A percentile compares a stretch with the other conserved stretches of the same genome.
phyloP scores from a whole-genome alignment of 2,113 vertebrate genomes.

The Cariama cristata region DNA sequence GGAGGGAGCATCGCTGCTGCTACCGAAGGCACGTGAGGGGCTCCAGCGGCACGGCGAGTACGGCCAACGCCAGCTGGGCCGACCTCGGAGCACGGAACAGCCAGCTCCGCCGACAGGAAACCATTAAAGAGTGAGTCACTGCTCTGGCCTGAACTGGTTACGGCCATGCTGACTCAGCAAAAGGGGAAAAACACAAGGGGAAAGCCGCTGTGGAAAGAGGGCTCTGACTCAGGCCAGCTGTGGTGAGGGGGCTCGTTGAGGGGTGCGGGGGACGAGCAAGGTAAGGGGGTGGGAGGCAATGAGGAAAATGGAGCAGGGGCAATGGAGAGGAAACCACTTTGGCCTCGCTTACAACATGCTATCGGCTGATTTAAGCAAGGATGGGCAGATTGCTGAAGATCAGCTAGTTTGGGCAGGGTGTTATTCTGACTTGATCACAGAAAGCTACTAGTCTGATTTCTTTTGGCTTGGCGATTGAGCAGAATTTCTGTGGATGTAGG shows the following conservation, averaged over 20 bases:
- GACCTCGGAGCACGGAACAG: not conserved
- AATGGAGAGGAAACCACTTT: not conserved
- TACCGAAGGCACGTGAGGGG: not conserved
- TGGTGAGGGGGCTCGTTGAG: rapidly evolving
- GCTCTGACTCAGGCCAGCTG: constrained; percentile 41
- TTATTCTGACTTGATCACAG: not conserved
- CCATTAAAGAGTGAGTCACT: constrained; percentile 67
- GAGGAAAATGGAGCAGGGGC: not conserved
- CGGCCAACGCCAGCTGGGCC: not conserved
- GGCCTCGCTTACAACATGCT: rapidly evolving
- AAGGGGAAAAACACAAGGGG: not conserved
- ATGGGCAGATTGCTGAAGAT: not conserved
- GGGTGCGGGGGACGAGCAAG: not conserved
- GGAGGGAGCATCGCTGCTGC: not conserved
- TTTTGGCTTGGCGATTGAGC: not conserved
- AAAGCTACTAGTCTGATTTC: not conserved
- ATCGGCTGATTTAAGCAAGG: not conserved
- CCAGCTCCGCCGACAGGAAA: constrained; percentile 18
- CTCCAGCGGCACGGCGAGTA: not conserved
- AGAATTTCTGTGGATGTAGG: not conserved
- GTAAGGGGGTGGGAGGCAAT: not conserved
- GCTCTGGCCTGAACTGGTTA: constrained; percentile 59
- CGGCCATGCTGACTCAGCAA: constrained; percentile 66
- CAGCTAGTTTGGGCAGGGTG: not conserved
- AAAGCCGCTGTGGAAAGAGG: not conserved